These are phyloP conservation scores for Enteromius trimaculatus DNA, from an alignment of 2,797 vertebrate species.

Conservation along the genomic window DNA sequence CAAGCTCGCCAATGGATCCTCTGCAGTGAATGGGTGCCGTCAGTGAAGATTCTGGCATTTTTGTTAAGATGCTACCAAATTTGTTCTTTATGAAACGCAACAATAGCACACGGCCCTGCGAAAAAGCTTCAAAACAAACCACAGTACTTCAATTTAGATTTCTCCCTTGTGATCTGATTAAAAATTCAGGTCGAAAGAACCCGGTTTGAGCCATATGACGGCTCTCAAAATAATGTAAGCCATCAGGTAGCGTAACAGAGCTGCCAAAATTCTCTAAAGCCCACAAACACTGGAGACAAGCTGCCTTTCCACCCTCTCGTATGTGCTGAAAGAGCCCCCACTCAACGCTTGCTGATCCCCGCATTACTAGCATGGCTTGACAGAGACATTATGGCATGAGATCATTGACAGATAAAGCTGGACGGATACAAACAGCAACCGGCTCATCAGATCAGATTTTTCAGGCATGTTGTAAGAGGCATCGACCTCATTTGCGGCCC, in stretches of 20 bases:
- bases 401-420: slow-evolving; percentile 71
- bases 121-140: background rate
- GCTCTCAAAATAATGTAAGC: slow-evolving; percentile 74
- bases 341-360: slow-evolving; percentile 57
- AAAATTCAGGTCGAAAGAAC: slow-evolving; percentile 8
- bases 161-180: background rate
- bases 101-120: background rate
- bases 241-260: slow-evolving; percentile 63
- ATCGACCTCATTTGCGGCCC: slow-evolving; percentile 64
- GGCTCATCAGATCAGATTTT: slow-evolving; percentile 72
- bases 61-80: background rate
- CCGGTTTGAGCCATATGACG: slow-evolving; percentile 71
- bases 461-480: slow-evolving; percentile 66
- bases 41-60: background rate
- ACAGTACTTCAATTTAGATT: background rate
- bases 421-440: slow-evolving; percentile 71
- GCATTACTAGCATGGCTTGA: slow-evolving; percentile 61
- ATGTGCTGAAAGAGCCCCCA: slow-evolving; percentile 32
- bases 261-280: background rate
- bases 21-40: background rate
- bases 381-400: slow-evolving; percentile 66
- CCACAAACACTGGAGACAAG: slow-evolving; percentile 23
- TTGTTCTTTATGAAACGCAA: background rate
- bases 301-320: slow-evolving; percentile 29
- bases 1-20: background rate